Percentiles rank a stretch among this genome's conserved stretches.
phyloP scores from a whole-genome alignment of 1,140 invertebrate species.

The Bombus waltoni region DNA sequence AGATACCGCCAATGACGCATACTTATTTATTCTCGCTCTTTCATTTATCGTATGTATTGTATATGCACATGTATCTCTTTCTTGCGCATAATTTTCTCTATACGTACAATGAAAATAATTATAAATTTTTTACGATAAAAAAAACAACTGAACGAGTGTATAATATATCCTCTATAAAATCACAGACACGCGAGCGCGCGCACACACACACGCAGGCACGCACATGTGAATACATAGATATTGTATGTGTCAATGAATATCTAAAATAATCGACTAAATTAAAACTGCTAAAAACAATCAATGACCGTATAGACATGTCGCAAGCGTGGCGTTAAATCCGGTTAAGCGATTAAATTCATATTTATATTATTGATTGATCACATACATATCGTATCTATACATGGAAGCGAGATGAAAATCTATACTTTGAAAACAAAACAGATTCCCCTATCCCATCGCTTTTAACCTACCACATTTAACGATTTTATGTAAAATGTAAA shows the following conservation, averaged over 20 bases:
- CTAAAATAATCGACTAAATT: neutral
- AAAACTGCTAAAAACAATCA: neutral
- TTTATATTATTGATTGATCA: neutral
- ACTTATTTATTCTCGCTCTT: neutral
- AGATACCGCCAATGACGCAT: no score
- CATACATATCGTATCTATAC: neutral
- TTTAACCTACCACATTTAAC: neutral
- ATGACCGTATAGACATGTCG: neutral
- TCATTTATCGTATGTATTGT: no score
- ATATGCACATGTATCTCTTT: no score
- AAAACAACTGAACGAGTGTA: no score
- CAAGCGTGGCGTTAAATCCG: no score
- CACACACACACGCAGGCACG: no score
- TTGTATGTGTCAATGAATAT: neutral
- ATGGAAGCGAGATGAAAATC: neutral
- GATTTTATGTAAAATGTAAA: slow-evolving; percentile 24
- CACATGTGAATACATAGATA: no score
- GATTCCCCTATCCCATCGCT: neutral
- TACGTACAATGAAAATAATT: no score
- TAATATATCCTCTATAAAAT: no score
- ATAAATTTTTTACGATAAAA: no score
- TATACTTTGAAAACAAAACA: slow-evolving; percentile 20
- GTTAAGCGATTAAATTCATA: neutral
- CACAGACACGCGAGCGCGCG: no score
- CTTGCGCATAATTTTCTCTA: no score